Base-by-base conservation (phyloP, 2,797 vertebrate genomes). In the Triplophysa yarkandensis region DNA sequence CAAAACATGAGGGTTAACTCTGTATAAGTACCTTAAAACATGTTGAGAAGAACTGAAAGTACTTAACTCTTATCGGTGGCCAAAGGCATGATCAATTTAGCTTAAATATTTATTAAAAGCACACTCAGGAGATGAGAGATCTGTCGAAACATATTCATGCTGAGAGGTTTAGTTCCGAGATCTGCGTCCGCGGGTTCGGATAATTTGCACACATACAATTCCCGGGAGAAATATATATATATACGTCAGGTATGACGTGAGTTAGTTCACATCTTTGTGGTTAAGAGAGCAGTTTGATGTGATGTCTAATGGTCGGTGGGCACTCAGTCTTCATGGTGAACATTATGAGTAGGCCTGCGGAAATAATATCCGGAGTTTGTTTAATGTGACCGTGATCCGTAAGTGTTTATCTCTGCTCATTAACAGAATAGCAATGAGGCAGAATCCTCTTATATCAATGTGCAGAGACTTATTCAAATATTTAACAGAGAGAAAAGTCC, bases 401-500 rank as follows among this genome's bases (percentile, higher is more conserved):
- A 77, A 74, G 82, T 84, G 83, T 89, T 91, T 87, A 89, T 87
- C 84, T 83, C 83, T 86, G 82, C 85, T 89, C 85, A 89, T 90
- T 89, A 90, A 79, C 82, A 84, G 80, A 23, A 83, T 79, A 82
- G 80, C 68, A 80, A 32, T 83, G 86, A 87, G 87, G 80, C 83
- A 75, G 88, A 91, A 90, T 91, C 86, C 87, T 87, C 88, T 89
- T 89, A 89, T 80, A 80, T 81, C 84, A 75, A 86, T 83, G 83
- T 81, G 81, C 78, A 81, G 77, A 88, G 83, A 87, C 87, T 87
- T 86, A 87, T 78, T 86, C 82, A 82, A 83, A 85, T 80, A 69
- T 84, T 86, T 83, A 41, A 79, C 84, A 83, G 87, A 87, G 77
- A 84, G 65, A 28, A 23, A 52, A 52, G 50, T 23, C 9, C 50